Base-by-base conservation (phyloP, 2,113 vertebrate species). In the Dasyornis broadbenti region DNA sequence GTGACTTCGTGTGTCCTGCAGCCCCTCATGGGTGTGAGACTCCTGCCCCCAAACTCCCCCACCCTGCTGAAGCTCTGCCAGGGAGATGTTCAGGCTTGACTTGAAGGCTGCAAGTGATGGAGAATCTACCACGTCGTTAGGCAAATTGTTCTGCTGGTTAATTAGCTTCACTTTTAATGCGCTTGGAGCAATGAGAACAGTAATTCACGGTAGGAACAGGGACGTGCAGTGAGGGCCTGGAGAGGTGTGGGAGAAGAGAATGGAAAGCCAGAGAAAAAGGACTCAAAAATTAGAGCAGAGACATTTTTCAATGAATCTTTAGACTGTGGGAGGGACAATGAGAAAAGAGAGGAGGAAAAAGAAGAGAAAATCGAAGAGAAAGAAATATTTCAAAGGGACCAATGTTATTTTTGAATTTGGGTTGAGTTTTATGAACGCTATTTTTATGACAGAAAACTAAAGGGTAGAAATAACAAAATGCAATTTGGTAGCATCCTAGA, bases 71-170 rank as follows among this genome's bases (percentile, higher is more conserved):
- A 70, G 39, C 45, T 82, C 50, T 50, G 22, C 64, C 19, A 10
- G 71, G 54, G 69, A 87, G 47, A 92, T 0, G 0, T 65, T 92
- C 70, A 72, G 87, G 63, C 90, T 91, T 94, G 82, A 90, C 85
- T 95, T 88, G 82, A 92, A 87, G 94, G 82, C 94, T 94, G 93
- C 82, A 90, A 88, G 85, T 95, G 93, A 95, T 96, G 91, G 94
- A 96, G 95, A 70, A 94, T 88, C 96, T 73, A 97, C 95, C 90
- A 97, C 4, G 2, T 95, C 71, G 35, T 95, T 96, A 95, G 93
- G 91, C 94, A 96, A 95, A 95, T 95, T 94, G 90, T 97, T 95
- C 95, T 95, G 82, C 91, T 95, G 89, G 84, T 94, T 96, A 97
- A 96, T 97, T 96, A 97, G 91, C 78, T 95, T 86, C 90, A 82